A percentile compares a stretch with the other conserved stretches of the same genome.
Evolutionary conservation across 2,797 vertebrate species (phyloP).

Genomic region (Morus bassanus): DNA sequence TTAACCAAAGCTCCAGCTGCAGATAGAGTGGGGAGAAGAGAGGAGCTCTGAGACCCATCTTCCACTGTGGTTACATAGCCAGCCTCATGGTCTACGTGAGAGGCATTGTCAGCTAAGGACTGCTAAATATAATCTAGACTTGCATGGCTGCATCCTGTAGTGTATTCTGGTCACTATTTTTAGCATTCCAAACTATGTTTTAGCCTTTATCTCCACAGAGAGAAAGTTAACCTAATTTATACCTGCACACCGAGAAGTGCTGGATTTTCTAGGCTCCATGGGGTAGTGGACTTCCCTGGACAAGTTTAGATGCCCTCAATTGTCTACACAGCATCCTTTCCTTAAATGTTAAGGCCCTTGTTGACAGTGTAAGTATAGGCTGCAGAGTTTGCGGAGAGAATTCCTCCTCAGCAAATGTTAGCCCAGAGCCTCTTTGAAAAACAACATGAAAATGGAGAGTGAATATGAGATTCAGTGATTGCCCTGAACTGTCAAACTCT

Average conservation of each 20-base stretch:
- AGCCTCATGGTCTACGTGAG: background rate
- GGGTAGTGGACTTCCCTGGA: background rate
- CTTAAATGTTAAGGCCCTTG: background rate
- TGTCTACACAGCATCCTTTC: background rate
- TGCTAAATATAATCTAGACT: background rate
- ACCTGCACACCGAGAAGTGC: background rate
- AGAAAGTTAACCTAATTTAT: background rate
- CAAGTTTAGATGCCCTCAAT: background rate
- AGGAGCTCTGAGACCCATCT: background rate
- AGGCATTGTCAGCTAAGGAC: background rate
- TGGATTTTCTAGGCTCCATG: background rate
- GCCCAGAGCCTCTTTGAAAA: background rate
- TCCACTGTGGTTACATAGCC: background rate
- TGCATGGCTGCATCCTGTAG: background rate
- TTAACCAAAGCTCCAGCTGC: background rate
- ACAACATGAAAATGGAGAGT: background rate
- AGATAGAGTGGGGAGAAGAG: background rate
- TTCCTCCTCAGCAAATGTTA: background rate
- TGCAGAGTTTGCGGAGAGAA: background rate
- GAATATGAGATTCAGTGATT: background rate
- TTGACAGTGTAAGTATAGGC: background rate
- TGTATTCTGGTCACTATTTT: background rate
- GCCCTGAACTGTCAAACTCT: slow-evolving; percentile 17
- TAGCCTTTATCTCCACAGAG: background rate
- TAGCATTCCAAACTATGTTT: background rate